Evolutionary conservation across 2,113 vertebrate genomes (phyloP).

Genomic region (Emydura subglobosa): DNA sequence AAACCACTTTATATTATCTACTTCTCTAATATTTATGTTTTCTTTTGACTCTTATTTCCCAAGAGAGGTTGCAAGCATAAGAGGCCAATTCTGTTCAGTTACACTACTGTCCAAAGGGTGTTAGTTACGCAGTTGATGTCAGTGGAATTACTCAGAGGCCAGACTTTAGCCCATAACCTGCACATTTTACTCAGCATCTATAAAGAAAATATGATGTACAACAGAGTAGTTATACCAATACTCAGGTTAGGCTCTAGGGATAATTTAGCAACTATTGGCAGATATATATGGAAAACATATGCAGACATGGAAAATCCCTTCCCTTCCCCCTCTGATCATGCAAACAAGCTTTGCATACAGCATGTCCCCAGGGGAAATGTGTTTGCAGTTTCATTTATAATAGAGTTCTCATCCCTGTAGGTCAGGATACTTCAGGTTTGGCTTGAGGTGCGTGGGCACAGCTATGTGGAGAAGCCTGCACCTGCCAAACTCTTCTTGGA

Average conservation of each 20-base stretch:
- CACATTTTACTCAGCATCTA: constrained; percentile 4
- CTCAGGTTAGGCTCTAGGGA: constrained; percentile 57
- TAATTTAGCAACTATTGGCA: constrained; percentile 59
- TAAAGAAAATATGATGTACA: constrained; percentile 56
- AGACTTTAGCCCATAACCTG: neutral
- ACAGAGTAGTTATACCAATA: constrained; percentile 25
- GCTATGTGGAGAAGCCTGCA: constrained; percentile 20
- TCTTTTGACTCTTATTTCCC: neutral
- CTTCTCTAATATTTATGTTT: neutral
- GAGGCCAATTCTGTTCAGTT: neutral
- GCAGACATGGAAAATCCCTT: constrained; percentile 68
- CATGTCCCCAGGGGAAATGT: constrained; percentile 22
- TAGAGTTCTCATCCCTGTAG: constrained; percentile 64
- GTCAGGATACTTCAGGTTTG: constrained; percentile 55
- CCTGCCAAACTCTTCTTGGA: constrained; percentile 53
- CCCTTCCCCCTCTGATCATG: constrained; percentile 54
- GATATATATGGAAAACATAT: constrained; percentile 65
- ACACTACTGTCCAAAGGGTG: neutral
- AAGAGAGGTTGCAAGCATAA: neutral
- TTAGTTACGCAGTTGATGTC: constrained; percentile 57
- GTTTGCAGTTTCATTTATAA: constrained; percentile 65
- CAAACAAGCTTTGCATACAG: constrained; percentile 43
- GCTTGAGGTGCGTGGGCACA: constrained; percentile 46
- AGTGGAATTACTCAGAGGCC: constrained; percentile 50
- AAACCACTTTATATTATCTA: neutral